Conservation (phyloP, 92 coral and sea anemone genomes). For the Phenganax marumi region DNA sequence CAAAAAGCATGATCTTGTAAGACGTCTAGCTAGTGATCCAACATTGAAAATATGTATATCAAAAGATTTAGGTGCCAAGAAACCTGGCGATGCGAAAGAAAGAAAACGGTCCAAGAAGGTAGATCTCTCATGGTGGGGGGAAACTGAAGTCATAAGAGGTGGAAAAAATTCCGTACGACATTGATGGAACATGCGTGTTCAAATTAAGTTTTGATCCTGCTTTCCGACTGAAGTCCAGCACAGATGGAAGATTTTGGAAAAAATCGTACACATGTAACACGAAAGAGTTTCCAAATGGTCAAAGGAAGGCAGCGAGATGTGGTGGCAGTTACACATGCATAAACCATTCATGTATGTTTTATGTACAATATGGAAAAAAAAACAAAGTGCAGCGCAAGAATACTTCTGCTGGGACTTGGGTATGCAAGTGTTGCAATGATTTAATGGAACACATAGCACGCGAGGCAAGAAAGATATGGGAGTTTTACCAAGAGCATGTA, state of each 20-base stretch:
- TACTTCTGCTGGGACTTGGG: not conserved
- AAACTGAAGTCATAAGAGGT: not conserved
- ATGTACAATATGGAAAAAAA: slow-evolving; percentile 8
- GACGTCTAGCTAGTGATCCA: not conserved
- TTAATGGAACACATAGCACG: not conserved
- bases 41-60: not conserved
- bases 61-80: not conserved
- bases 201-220: not conserved
- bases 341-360: not conserved
- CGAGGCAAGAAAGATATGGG: slow-evolving; percentile 20
- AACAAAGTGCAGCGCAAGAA: not conserved
- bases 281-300: slow-evolving; percentile 5
- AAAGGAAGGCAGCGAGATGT: slow-evolving; percentile 1
- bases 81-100: not conserved
- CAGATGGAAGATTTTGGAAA: slow-evolving; percentile 5
- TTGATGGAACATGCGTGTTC: slow-evolving; percentile 3
- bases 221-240: not conserved
- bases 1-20: not conserved
- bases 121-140: not conserved
- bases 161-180: slow-evolving; percentile 5
- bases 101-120: not conserved
- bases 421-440: slow-evolving; percentile 4
- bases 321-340: slow-evolving; percentile 8
- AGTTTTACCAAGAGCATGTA: slow-evolving; percentile 16
- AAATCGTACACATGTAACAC: not conserved